Percentiles rank a stretch among this genome's conserved stretches.
Evolutionary conservation across 2,113 vertebrate genomes (phyloP).

Genomic region (Tupaia tana): DNA sequence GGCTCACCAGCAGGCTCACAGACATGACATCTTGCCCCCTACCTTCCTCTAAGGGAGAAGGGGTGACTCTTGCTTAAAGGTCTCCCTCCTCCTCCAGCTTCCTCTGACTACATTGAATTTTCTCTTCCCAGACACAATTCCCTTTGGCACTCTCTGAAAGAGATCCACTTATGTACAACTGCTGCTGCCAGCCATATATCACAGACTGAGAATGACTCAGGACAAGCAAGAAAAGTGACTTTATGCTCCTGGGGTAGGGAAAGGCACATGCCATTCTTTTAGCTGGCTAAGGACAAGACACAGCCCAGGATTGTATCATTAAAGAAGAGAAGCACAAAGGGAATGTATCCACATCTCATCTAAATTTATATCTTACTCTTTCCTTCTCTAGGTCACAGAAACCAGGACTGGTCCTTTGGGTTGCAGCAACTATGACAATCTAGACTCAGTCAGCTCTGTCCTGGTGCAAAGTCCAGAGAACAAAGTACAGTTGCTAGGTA

Average conservation of each 20-base stretch:
- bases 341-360: neutral
- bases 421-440: slow-evolving; percentile 99
- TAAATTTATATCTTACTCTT: neutral
- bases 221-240: neutral
- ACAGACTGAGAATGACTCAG: neutral
- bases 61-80: neutral
- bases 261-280: neutral
- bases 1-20: neutral
- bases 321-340: neutral
- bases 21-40: neutral
- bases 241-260: neutral
- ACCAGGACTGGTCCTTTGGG: slow-evolving; percentile 97
- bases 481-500: slow-evolving; percentile 98
- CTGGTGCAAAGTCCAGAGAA: slow-evolving; percentile 99
- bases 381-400: slow-evolving; percentile 94
- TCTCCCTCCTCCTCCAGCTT: neutral
- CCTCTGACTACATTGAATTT: neutral
- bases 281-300: neutral
- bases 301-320: neutral
- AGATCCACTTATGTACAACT: neutral
- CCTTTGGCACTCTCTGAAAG: neutral
- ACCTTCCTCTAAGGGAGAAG: neutral
- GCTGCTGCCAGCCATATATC: neutral
- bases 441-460: slow-evolving; percentile 98
- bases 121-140: neutral